Evolutionary conservation across 2,113 vertebrate species (phyloP), one percentile per base, ranked within the genome.

Genomic region (Python bivittatus): DNA sequence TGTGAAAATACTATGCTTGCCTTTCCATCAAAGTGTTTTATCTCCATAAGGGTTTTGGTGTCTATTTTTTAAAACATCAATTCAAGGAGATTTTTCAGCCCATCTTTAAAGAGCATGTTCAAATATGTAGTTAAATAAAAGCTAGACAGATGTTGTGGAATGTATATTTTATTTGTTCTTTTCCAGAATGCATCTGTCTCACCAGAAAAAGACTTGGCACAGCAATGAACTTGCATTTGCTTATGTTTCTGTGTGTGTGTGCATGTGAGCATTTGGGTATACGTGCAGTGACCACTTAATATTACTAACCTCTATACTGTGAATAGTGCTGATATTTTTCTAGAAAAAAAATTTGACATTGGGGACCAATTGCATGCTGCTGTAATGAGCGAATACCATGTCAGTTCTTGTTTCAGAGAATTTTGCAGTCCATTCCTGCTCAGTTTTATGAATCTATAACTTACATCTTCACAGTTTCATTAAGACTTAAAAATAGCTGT

Each of bases 121-220:
- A 94, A 95, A 58, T 95, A 94, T 94, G 93, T 92, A 91, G 95
- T 95, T 95, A 92, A 95, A 91, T 95, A 85, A 91, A 95, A 95
- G 52, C 22, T 68, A 96, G 92, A 83, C 96, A 97, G 97, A 96
- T 96, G 96, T 95, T 96, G 52, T 86, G 85, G 91, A 94, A 97
- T 97, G 72, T 95, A 97, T 97, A 97, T 97, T 97, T 97, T 96
- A 97, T 91, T 95, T 92, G 94, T 92, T 95, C 93, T 96, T 95
- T 96, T 95, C 92, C 85, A 84, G 88, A 94, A 92, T 92, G 93
- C 94, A 95, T 92, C 95, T 97, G 95, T 96, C 96, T 95, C 95
- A 61, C 88, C 94, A 96, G 95, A 96, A 96, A 91, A 97, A 93
- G 93, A 84, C 57, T 91, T 97, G 90, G 91, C 57, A 6, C 0